Percentiles rank a stretch among this genome's conserved stretches.
Evolutionary conservation across 2,888 invertebrate genomes (phyloP).

Genomic region (Neuroscelio doddi): DNA sequence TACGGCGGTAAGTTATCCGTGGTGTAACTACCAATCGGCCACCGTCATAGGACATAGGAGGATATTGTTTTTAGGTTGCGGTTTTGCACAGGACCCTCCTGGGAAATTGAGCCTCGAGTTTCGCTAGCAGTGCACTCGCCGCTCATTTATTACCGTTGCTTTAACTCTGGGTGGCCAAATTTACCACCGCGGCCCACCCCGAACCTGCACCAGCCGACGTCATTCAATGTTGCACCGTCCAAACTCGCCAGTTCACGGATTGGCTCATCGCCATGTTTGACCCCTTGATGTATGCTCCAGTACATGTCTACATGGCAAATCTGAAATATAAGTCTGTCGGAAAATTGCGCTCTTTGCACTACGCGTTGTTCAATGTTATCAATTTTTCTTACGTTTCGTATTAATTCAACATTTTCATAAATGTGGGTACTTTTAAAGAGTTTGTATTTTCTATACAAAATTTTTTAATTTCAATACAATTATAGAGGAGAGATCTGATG

Average conservation of each 20-base stretch:
- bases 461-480: no score
- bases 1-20: constrained; percentile 54
- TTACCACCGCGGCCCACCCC: constrained; percentile 49
- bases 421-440: no score
- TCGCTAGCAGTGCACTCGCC: constrained; percentile 61
- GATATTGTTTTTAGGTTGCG: constrained; percentile 69
- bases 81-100: constrained; percentile 63
- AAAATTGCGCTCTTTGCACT: no score
- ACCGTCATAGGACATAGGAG: constrained; percentile 57
- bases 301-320: no score
- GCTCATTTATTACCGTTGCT: constrained; percentile 68
- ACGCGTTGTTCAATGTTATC: no score
- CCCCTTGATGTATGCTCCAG: no score
- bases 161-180: constrained; percentile 68
- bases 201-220: constrained; percentile 47
- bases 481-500: no score
- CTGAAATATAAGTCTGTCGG: no score
- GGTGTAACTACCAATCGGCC: constrained; percentile 56
- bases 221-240: constrained; percentile 54
- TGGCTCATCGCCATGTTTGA: constrained; percentile 48
- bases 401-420: no score
- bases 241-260: constrained; percentile 52
- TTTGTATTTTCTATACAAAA: no score
- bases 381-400: no score
- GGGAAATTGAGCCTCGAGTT: constrained; percentile 67